phyloP scores from a whole-genome alignment of 2,113 vertebrate genomes.

The Pholis gunnellus region DNA sequence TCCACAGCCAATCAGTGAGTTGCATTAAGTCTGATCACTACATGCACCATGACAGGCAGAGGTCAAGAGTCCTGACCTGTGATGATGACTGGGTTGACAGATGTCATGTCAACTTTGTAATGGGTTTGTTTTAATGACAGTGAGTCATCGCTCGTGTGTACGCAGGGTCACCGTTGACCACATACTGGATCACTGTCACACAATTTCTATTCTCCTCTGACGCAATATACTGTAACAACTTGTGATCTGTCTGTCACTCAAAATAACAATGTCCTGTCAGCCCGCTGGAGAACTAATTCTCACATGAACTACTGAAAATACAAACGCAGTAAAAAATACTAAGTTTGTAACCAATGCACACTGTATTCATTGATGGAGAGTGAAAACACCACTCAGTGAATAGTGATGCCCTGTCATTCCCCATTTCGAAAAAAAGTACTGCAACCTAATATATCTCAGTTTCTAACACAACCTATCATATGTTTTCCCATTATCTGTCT shows the following conservation, averaged over 20 bases:
- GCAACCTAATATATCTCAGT: conserved; percentile 30
- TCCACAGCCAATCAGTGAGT: conserved; percentile 52
- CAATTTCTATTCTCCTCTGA: conserved; percentile 63
- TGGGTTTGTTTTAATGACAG: conserved; percentile 74
- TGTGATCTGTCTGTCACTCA: conserved; percentile 73
- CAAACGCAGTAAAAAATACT: conserved; percentile 18
- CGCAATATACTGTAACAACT: conserved; percentile 73
- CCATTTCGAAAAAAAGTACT: conserved; percentile 4
- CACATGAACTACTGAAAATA: conserved; percentile 33
- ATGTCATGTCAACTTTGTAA: conserved; percentile 80
- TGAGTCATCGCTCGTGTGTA: conserved; percentile 55
- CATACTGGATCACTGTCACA: conserved; percentile 69
- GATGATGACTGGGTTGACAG: conserved; percentile 78
- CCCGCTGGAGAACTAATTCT: conserved; percentile 38
- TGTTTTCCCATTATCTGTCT: conserved; percentile 43
- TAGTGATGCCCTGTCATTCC: conserved; percentile 36
- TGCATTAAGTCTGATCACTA: conserved; percentile 59
- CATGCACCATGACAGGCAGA: conserved; percentile 68
- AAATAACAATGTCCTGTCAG: conserved; percentile 55
- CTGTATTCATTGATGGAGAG: conserved; percentile 34
- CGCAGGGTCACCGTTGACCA: conserved; percentile 57
- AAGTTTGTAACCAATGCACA: conserved; percentile 30
- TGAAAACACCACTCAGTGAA: conserved; percentile 20
- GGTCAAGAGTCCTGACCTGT: conserved; percentile 79
- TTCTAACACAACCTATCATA: conserved; percentile 37